Conservation (phyloP, 2,797 vertebrate genomes). For the Propithecus perrieri region DNA sequence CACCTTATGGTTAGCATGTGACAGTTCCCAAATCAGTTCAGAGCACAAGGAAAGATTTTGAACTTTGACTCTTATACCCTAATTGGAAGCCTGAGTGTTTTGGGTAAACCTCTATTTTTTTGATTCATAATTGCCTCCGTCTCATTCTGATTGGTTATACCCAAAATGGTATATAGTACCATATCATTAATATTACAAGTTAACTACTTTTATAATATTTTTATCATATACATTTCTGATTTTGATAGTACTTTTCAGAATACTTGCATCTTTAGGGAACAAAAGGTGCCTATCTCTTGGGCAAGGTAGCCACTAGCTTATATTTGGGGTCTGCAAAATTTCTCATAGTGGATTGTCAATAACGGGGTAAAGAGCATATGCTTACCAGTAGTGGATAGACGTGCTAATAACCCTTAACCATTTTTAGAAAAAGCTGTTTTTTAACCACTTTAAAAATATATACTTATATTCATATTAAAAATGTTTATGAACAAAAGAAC, state of each 20-base stretch:
- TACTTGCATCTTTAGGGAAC: background rate
- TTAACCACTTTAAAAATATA: background rate
- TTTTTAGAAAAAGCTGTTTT: background rate
- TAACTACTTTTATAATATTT: background rate
- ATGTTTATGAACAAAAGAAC: background rate
- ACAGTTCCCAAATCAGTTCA: background rate
- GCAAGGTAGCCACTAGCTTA: background rate
- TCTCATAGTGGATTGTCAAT: background rate
- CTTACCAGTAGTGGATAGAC: background rate
- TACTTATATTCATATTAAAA: background rate
- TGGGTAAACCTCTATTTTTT: background rate
- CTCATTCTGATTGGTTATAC: background rate
- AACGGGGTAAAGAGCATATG: background rate
- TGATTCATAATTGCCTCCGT: background rate
- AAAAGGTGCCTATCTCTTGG: background rate
- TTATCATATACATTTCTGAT: background rate
- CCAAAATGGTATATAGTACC: background rate
- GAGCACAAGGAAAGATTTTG: background rate
- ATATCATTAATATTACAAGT: background rate
- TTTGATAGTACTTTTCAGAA: background rate
- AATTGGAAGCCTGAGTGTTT: background rate
- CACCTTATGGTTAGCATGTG: background rate
- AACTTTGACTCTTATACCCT: background rate
- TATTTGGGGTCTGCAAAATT: background rate
- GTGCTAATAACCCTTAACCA: background rate